Evolutionary conservation across 2,113 vertebrate species (phyloP), one percentile per base, ranked within the genome.

Genomic region (Corythornis vintsioides): DNA sequence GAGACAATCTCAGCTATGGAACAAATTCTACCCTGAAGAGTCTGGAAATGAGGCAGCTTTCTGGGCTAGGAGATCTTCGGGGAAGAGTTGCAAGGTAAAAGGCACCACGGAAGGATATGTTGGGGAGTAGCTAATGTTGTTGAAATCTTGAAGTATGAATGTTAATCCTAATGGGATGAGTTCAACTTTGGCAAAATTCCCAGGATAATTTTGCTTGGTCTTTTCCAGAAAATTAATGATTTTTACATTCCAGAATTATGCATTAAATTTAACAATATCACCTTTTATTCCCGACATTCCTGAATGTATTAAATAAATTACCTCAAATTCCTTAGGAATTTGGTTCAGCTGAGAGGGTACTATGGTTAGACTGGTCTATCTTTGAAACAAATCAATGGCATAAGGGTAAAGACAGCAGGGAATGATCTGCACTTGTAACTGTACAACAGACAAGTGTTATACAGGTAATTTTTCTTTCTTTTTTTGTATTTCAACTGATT

Each of bases 11-110:
- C 63, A 98, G 97, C 93, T 97, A 98, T 2, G 98, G 98, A 87
- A 98, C 97, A 33, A 98, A 98, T 83, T 97, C 97, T 74, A 97
- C 98, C 74, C 94, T 98, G 94, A 98, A 98, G 95, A 98, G 96
- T 65, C 92, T 98, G 91, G 98, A 98, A 96, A 94, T 98, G 97
- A 93, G 97, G 4, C 98, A 98, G 94, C 94, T 98, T 69, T 98
- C 97, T 10, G 97, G 98, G 21, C 79, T 98, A 52, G 98, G 98
- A 38, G 98, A 98, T 60, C 98, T 98, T 55, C 96, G 98, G 17
- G 97, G 98, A 64, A 97, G 98, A 92, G 98, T 98, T 48, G 97
- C 98, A 60, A 97, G 98, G 98, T 98, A 94, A 77, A 91, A 72
- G 17, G 55, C 61, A 53, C 22, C 48, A 55, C 1, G 2, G 65